A percentile compares a stretch with the other conserved stretches of the same genome.
These are phyloP conservation scores for Spisula subtruncata DNA, from an alignment of 2,888 invertebrate genomes.

Conservation along the genomic window DNA sequence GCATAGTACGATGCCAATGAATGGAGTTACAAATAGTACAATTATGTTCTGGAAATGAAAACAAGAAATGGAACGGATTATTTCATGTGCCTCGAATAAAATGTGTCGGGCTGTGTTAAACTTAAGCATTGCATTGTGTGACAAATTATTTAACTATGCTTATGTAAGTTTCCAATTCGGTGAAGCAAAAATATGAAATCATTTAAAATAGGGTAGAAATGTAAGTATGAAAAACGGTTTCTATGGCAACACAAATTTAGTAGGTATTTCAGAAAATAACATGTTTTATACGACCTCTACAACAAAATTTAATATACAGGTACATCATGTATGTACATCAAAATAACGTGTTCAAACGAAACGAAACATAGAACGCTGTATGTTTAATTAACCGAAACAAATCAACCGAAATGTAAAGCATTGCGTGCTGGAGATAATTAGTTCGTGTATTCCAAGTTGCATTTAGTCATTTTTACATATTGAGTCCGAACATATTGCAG, in stretches of 20 bases:
- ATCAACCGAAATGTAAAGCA: background rate
- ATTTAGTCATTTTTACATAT: too few relatives aligned
- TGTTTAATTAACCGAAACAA: too few relatives aligned
- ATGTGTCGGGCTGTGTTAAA: background rate
- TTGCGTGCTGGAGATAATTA: background rate
- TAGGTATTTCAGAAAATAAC: background rate
- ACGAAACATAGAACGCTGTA: too few relatives aligned
- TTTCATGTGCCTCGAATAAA: background rate
- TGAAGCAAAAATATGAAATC: background rate
- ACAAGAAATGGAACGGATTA: background rate
- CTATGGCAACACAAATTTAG: background rate
- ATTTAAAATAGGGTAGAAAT: conserved; percentile 21
- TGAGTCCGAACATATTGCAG: too few relatives aligned
- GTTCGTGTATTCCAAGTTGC: background rate
- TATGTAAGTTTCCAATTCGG: conserved; percentile 4
- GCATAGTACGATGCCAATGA: background rate
- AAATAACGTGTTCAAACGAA: too few relatives aligned
- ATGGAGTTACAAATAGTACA: background rate
- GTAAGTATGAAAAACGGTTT: conserved; percentile 26
- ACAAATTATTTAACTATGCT: conserved; percentile 12
- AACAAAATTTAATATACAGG: background rate
- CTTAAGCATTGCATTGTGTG: background rate
- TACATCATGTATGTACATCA: too few relatives aligned
- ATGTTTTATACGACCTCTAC: background rate
- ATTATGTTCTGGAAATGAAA: background rate